Conservation (phyloP, 2,797 vertebrate genomes). For the Amblyopsis hoosieri region DNA sequence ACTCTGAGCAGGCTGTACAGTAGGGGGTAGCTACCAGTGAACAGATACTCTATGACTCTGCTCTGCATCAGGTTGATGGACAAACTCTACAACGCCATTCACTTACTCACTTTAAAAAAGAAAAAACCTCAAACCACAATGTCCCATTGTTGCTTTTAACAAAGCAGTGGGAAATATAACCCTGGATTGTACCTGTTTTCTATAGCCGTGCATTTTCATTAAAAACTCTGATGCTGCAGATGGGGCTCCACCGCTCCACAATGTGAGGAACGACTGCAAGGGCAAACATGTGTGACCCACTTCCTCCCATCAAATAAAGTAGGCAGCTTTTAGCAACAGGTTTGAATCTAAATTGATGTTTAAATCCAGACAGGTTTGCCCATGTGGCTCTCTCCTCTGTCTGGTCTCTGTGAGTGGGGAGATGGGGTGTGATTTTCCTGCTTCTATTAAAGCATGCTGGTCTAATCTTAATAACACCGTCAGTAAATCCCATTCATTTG, state of each 20-base stretch:
- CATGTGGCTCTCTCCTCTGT: constrained; percentile 63
- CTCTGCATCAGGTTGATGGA: constrained; percentile 59
- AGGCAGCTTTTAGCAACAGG: constrained; percentile 80
- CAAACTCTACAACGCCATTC: constrained; percentile 65
- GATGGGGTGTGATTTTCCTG: constrained; percentile 41
- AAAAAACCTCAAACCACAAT: constrained; percentile 66
- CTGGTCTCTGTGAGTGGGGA: constrained; percentile 51
- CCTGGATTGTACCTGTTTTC: constrained; percentile 83
- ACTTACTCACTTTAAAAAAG: constrained; percentile 53
- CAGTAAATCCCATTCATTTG: constrained; percentile 59
- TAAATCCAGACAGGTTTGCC: constrained; percentile 81
- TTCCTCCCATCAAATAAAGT: constrained; percentile 79
- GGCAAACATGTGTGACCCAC: constrained; percentile 84
- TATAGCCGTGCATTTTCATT: constrained; percentile 84
- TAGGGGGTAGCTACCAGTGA: constrained; percentile 19
- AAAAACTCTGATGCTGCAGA: constrained; percentile 81
- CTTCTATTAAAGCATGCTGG: constrained; percentile 65
- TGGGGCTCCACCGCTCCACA: constrained; percentile 78
- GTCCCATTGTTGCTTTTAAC: constrained; percentile 79
- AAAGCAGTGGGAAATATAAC: constrained; percentile 81
- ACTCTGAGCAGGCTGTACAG: constrained; percentile 24
- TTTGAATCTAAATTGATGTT: constrained; percentile 87
- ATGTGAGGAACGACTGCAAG: constrained; percentile 78
- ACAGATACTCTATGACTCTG: constrained; percentile 27
- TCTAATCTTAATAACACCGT: constrained; percentile 68